phyloP scores from a whole-genome alignment of 2,888 invertebrate species.

The Leptarthrus brevirostris region DNA sequence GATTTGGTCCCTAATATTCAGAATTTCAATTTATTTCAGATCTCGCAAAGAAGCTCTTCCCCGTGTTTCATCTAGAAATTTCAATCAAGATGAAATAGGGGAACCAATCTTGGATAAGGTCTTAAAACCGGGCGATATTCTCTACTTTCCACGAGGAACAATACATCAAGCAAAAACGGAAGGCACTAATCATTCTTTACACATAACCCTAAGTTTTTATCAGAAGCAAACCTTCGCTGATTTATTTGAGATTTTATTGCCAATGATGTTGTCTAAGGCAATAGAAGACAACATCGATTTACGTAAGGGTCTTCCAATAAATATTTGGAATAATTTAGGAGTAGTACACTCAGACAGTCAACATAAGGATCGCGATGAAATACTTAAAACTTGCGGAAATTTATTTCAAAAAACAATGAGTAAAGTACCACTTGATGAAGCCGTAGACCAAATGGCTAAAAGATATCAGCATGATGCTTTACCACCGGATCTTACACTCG shows the following conservation, averaged over 20 bases:
- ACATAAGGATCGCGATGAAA: slow-evolving; percentile 67
- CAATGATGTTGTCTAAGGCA: slow-evolving; percentile 79
- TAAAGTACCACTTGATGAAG: slow-evolving; percentile 76
- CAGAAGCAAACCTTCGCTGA: slow-evolving; percentile 93
- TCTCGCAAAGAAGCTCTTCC: slow-evolving; percentile 77
- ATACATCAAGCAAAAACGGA: slow-evolving; percentile 88
- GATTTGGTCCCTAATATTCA: no score
- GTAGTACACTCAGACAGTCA: slow-evolving; percentile 71
- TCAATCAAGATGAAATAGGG: slow-evolving; percentile 78
- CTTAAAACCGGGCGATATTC: slow-evolving; percentile 86
- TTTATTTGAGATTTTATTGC: slow-evolving; percentile 83
- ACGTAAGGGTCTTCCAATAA: slow-evolving; percentile 82
- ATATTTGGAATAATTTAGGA: slow-evolving; percentile 82
- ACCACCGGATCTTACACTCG: slow-evolving; percentile 80
- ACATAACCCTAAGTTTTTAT: slow-evolving; percentile 92
- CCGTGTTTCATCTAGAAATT: slow-evolving; percentile 84
- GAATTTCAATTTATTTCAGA: slow-evolving; percentile 54
- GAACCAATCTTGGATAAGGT: slow-evolving; percentile 82
- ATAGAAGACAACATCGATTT: slow-evolving; percentile 77
- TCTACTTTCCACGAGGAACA: slow-evolving; percentile 92
- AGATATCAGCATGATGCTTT: slow-evolving; percentile 87
- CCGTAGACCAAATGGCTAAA: slow-evolving; percentile 88
- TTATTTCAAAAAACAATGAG: slow-evolving; percentile 73
- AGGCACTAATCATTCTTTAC: slow-evolving; percentile 86
- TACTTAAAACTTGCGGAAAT: slow-evolving; percentile 69